Base-by-base conservation (phyloP, 2,797 vertebrate species). In the Mastacembelus armatus region DNA sequence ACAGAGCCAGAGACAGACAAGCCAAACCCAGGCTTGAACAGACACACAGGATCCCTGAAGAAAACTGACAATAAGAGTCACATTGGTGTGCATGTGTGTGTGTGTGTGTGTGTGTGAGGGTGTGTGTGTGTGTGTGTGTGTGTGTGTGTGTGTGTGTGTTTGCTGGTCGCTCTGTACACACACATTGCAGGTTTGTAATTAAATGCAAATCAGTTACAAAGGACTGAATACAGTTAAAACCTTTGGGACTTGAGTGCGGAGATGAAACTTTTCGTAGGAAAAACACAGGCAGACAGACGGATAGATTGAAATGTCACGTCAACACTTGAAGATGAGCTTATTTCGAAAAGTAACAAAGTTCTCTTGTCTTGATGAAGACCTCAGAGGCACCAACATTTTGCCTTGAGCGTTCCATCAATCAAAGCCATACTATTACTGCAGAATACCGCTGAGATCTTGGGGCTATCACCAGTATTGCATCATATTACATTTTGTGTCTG, bases 371-470 rank as follows among this genome's bases (percentile, higher is more conserved):
- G 27, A 77, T 68, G 70, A 81, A 85, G 71, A 88, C 84, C 84
- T 87, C 14, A 22, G 75, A 80, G 80, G 83, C 60, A 39, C 45
- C 52, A 30, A 74, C 86, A 80, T 84, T 82, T 83, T 29, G 83
- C 85, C 86, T 73, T 40, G 49, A 83, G 86, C 81, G 73, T 74
- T 74, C 77, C 70, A 89, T 88, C 85, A 86, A 85, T 91, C 86
- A 87, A 85, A 87, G 72, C 47, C 1, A 8, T 21, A 55, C 64
- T 44, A 77, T 86, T 80, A 83, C 80, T 33, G 79, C 66, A 70
- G 56, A 85, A 83, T 65, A 52, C 80, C 27, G n/a, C 62, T 2
- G 65, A 69, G 76, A 82, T 86, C 69, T 77, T 7, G 27, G 52
- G 77, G 74, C 74, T 48, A 88, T 79, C 82, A 50, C 64, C 75